Evolutionary conservation across 2,797 vertebrate species (phyloP), one percentile per base, ranked within the genome.

Genomic region (Sebastiscus albofasciatus): DNA sequence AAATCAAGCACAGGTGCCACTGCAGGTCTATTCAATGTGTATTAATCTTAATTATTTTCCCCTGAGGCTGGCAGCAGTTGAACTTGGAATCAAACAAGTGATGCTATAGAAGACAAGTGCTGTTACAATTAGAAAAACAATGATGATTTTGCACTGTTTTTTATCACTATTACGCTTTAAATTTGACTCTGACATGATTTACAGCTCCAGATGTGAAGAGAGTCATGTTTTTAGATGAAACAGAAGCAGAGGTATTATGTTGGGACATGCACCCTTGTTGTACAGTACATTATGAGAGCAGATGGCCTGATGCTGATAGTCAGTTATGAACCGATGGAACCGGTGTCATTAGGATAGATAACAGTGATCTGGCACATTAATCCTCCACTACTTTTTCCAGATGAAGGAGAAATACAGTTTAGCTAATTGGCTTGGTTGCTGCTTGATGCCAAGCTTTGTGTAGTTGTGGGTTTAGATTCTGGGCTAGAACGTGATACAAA

Each of bases 311-410:
- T 54, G 74, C 33, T 62, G 79, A 81, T 75, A 70, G 87, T 83
- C 86, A 58, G 74, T 89, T 85, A 85, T 66, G 70, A 84, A 87
- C 76, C 84, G 62, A 49, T 79, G 78, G 85, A 77, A 74, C 75
- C 20, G 31, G 20, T 55, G 72, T 90, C 77, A 46, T 75, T 75
- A 84, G 70, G 67, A 71, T 70, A 85, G 83, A 89, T 85, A 89
- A 86, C 80, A 60, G 67, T 83, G 84, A 90, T 81, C 75, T 83
- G 77, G 72, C 58, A 77, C 84, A 70, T 87, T 90, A 92, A 92
- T 91, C 88, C 87, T 68, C 36, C 52, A 46, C 36, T 67, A 18
- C 60, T 86, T 72, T 62, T 73, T 72, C 27, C 68, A 69, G 52
- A 86, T 75, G 52, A 89, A 83, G 20, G 54, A 62, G 52, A 73